Evolutionary conservation across 2,113 vertebrate genomes (phyloP), one percentile per base, ranked within the genome.

Genomic region (Dryoscopus gambensis): DNA sequence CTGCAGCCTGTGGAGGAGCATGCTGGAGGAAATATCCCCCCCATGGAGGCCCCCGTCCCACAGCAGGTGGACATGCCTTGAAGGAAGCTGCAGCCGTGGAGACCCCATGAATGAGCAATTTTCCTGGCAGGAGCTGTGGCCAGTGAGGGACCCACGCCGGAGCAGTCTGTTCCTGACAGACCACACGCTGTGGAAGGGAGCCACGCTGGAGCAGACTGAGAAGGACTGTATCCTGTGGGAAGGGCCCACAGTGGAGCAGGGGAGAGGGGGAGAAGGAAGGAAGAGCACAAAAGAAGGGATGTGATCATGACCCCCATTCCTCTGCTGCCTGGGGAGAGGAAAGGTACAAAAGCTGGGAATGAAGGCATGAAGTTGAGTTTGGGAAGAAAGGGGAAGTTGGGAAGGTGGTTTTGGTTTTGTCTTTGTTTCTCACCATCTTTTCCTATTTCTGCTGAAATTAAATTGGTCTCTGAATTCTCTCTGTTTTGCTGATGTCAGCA

Each of bases 151-250:
- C 10, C 25, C 13, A 8, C 15, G 7, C 12, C 30, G 62, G 49
- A 70, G 35, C 39, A 21, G 15, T 4, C 9, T 40, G 18, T 6
- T n/a, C 42, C 52, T 53, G 53, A 52, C 60, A 13, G 40, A 13
- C 50, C 33, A 8, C 7, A 17, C 1, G 2, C 16, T 3, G 1
- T 8, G 33, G 16, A 10, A 13, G 13, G 25, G 40, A 50, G 2
- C 20, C 50, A 20, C 0, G 1, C 59, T 14, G 33, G 18, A 49
- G 37, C 60, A 63, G 24, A 4, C 4, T 30, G 13, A 10, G 49
- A 10, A 37, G 67, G 42, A 23, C 3, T 75, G 18, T 2, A 1
- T 16, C 27, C 60, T 28, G 8, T 8, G 44, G 44, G 28, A n/a
- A 53, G 28, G 37, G 20, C 39, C 33, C 24, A 8, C 3, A 28